Base-by-base conservation (phyloP, 1,140 invertebrate species). In the Potamilus streckersoni region DNA sequence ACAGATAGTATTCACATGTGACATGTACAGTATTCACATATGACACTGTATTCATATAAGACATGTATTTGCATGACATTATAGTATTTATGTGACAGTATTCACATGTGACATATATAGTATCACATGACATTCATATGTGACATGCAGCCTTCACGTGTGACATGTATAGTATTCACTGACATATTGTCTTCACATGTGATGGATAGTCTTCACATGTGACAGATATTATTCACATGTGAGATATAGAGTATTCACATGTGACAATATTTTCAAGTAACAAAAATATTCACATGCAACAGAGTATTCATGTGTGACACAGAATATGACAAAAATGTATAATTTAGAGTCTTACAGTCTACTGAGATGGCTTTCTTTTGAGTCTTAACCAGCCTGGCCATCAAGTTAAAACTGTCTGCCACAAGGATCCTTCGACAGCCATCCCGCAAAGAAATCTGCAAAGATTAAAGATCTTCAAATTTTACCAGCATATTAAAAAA, bases 371-470 rank as follows among this genome's bases (percentile, higher is more conserved):
- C 96, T 86, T 93, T 93, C 84, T 94, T 93, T 81, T 97, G 96
- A 57, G 92, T 92, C 55, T 91, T 90, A 4, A 97, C 94, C 20
- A 97, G 89, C 88, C 94, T 94, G 78, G 96, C 93, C 86, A 97
- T 93, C n/a, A 96, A 90, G 88, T 95, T 93, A 83, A 96, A 97
- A 89, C 97, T 97, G 91, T 98, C 96, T 23, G 93, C 92, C 0
- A 96, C 92, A 8, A 97, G 92, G 79, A 97, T 97, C 86, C 95
- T 94, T 83, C 95, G 95, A 85, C 95, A 96, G 0, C 95, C 95
- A 88, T 96, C 94, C 89, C 97, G 93, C 5, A 98, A 93, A 17
- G 96, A 95, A 59, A 97, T 94, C 92, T 93, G 85, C 62, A 88
- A 76, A 78, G 78, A 62, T 69, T 74, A 6, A 56, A 1, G 15